Evolutionary conservation across 1,140 invertebrate species (phyloP).

Genomic region (Babylonia areolata): DNA sequence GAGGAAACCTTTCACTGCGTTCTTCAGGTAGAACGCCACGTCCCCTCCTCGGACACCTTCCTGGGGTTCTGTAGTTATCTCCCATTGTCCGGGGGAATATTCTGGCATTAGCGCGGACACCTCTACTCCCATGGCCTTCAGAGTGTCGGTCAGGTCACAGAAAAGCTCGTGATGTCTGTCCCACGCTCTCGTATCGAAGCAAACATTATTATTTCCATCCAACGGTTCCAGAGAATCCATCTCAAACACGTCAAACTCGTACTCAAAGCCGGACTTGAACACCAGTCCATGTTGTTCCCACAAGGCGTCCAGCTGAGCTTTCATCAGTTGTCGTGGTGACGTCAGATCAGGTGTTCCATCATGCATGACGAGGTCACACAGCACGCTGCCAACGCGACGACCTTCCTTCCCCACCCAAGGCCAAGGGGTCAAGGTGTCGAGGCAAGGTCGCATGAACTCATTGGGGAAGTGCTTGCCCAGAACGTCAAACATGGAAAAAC

Average conservation of each 20-base stretch:
- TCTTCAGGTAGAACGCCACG: slow-evolving; percentile 37
- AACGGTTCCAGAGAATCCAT: not conserved
- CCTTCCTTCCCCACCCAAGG: slow-evolving; percentile 16
- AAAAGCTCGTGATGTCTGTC: not conserved
- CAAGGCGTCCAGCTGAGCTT: slow-evolving; percentile 23
- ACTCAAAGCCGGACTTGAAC: slow-evolving; percentile 38
- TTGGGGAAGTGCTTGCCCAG: not conserved
- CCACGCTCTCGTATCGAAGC: not conserved
- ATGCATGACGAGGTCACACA: slow-evolving; percentile 14
- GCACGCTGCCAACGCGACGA: slow-evolving; percentile 19
- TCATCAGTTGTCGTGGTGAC: slow-evolving; percentile 18
- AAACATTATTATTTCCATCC: not conserved
- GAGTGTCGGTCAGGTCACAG: not conserved
- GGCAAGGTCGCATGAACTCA: slow-evolving; percentile 3
- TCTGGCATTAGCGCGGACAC: slow-evolving; percentile 35
- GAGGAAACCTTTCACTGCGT: slow-evolving; percentile 24
- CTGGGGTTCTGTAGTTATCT: slow-evolving; percentile 38
- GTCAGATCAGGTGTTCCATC: not conserved
- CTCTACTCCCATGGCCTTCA: slow-evolving; percentile 24
- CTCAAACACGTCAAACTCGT: slow-evolving; percentile 36
- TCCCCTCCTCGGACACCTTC: slow-evolving; percentile 38
- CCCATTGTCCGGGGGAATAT: slow-evolving; percentile 33
- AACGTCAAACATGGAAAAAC: not conserved
- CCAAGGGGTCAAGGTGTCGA: slow-evolving; percentile 26
- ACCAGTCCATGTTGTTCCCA: slow-evolving; percentile 26